Evolutionary conservation across 2,888 invertebrate genomes (phyloP).

Genomic region (Chorisops tibialis): DNA sequence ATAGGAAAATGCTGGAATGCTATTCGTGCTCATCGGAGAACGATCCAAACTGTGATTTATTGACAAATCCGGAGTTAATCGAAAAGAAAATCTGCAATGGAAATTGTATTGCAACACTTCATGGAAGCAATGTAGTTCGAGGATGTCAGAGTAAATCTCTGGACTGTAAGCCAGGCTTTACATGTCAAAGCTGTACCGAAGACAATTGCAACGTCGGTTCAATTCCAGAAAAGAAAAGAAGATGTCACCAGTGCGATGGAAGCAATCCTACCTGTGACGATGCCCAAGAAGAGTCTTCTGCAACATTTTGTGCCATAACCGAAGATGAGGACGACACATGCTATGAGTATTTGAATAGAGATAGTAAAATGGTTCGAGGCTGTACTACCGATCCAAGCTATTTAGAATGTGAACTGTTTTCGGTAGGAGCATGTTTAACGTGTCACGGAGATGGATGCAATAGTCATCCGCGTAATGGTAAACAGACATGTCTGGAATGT

Average conservation of each 20-base stretch:
- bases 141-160: conserved; percentile 1
- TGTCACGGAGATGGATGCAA: conserved; percentile 19
- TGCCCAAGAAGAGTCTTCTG: background rate
- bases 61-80: background rate
- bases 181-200: background rate
- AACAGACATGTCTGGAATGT: conserved; percentile 2
- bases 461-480: background rate
- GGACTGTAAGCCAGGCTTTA: conserved; percentile 36
- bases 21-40: conserved; percentile 23
- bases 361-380: conserved; percentile 23
- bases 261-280: conserved; percentile 7
- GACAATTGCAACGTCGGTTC: conserved; percentile 37
- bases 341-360: conserved; percentile 18
- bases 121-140: conserved; percentile 6
- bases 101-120: conserved; percentile 11
- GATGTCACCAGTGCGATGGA: conserved; percentile 39
- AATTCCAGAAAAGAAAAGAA: conserved; percentile 36
- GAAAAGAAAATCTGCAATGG: conserved; percentile 9
- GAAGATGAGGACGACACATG: conserved; percentile 25
- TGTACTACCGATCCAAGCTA: conserved; percentile 19
- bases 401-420: background rate
- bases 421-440: background rate
- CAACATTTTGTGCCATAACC: background rate
- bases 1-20: conserved; percentile 34
- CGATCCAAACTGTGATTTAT: conserved; percentile 24